Base-by-base conservation (phyloP, 2,113 vertebrate species). In the Parus major region DNA sequence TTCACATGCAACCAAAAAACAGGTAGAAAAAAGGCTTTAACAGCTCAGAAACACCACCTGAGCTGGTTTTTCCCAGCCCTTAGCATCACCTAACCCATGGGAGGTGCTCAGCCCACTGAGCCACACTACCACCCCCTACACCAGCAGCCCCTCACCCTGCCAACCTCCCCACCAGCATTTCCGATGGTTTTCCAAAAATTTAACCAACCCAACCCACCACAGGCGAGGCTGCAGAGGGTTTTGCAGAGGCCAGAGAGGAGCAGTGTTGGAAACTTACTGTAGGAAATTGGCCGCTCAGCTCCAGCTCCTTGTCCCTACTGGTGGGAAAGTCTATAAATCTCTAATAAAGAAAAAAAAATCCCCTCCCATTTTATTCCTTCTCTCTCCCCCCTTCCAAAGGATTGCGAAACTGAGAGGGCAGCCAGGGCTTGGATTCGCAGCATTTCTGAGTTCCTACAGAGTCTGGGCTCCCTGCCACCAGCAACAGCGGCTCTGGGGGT, bases 401-500 rank as follows among this genome's bases (percentile, higher is more conserved):
- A 95, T 96, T 96, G 95, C 85, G 65, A 94, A 96, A 96, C 16
- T 29, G 4, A 90, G 85, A 93, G 95, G 83, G 89, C 93, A 91
- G 94, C 77, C 80, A 63, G 92, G 88, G 94, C 88, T 92, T 27
- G 79, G 94, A 95, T 59, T 95, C 59, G 39, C 88, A 92, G 92
- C 88, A 82, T 88, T 88, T 65, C 95, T 91, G 94, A 95, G 95
- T 93, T 96, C 96, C 92, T 92, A 91, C 83, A 9, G 96, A 94
- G 91, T 94, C 95, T 96, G 96, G 94, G 97, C 94, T 94, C 36
- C 55, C 78, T 96, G 96, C 95, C 97, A 95, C 70, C 78, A 89
- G 92, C 94, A 93, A 95, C 94, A 97, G 93, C 82, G 75, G 95
- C 93, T 97, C 94, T 86, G 94, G 93, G 95, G 95, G 95, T 92